These are phyloP conservation scores for Mallateleia sp. DNA, from an alignment of 2,888 invertebrate genomes.

Conservation along the genomic window DNA sequence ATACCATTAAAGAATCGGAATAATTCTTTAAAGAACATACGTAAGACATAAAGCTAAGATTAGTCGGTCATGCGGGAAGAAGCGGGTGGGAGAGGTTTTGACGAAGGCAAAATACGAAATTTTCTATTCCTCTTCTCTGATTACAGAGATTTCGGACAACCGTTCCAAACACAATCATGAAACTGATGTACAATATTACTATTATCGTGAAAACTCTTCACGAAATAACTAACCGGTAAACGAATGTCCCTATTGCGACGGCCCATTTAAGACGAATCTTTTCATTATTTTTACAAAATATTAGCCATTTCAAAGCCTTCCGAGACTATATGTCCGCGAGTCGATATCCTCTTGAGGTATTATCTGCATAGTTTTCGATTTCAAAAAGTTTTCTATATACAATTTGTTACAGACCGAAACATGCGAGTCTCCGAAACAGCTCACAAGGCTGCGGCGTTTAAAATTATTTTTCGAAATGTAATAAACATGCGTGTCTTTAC, in stretches of 20 bases:
- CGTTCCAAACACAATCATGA: constrained; percentile 23
- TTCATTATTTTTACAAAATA: not conserved
- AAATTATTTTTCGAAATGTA: constrained; percentile 43
- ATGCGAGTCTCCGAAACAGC: constrained; percentile 71
- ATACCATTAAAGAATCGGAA: too few relatives aligned
- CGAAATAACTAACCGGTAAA: not conserved
- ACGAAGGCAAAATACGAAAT: too few relatives aligned
- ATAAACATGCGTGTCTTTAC: not conserved
- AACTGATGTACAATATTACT: not conserved
- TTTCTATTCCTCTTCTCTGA: not conserved
- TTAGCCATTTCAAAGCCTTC: not conserved
- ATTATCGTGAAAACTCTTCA: not conserved
- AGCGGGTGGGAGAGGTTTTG: too few relatives aligned
- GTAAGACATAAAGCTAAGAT: too few relatives aligned
- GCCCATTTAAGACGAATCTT: not conserved
- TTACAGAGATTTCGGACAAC: constrained; percentile 8
- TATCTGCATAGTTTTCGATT: not conserved
- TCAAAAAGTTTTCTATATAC: not conserved
- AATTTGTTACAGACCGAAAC: constrained; percentile 61
- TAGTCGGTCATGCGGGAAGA: too few relatives aligned
- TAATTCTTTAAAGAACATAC: too few relatives aligned
- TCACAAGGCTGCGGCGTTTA: constrained; percentile 66
- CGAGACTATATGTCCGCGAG: not conserved
- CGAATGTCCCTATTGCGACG: not conserved
- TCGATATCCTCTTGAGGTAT: not conserved